Evolutionary conservation across 2,113 vertebrate genomes (phyloP), one percentile per base, ranked within the genome.

Genomic region (Thinocorus orbignyianus): DNA sequence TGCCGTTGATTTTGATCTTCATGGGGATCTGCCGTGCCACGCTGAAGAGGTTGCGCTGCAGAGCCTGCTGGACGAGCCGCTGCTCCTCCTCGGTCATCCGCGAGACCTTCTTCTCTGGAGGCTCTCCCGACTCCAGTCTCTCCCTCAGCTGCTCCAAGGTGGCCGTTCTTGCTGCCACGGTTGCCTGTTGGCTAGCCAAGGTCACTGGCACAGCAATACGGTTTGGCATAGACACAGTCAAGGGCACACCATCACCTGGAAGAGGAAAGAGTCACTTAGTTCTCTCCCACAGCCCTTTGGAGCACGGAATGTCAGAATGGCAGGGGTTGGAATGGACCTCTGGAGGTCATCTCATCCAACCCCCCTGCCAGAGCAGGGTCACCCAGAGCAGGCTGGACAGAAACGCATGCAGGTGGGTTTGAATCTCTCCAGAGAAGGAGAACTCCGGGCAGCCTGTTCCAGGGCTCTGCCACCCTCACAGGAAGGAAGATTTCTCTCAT

Each of bases 1-100:
- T 98, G 70, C 98, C 98, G 6, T 98, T 98, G 97, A 98, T 98
- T 68, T 98, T 99, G 88, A 99, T 97, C 96, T 98, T 99, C 98
- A 99, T 97, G 68, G 99, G 99, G 85, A 99, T 98, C 97, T 99
- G 99, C 41, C 99, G 98, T 0, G 99, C 99, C 98, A 99, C 96
- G 96, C 98, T 98, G 92, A 99, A 94, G 7, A 99, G 97, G 98
- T 99, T 99, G 77, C 99, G 99, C 94, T 99, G 99, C 61, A 99
- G 97, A 16, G 99, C 99, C 97, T 99, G 99, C 97, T 99, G 99
- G 86, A 99, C 98, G 12, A 99, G 97, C 60, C 99, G 98, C 96
- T 99, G 99, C 94, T 99, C 99, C 93, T 99, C 99, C 97, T 98
- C 99, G 0, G 98, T 98, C 94, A 99, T 95, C 31, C 98, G 96